Base-by-base conservation (phyloP, 2,113 vertebrate species). In the Chamaea fasciata region DNA sequence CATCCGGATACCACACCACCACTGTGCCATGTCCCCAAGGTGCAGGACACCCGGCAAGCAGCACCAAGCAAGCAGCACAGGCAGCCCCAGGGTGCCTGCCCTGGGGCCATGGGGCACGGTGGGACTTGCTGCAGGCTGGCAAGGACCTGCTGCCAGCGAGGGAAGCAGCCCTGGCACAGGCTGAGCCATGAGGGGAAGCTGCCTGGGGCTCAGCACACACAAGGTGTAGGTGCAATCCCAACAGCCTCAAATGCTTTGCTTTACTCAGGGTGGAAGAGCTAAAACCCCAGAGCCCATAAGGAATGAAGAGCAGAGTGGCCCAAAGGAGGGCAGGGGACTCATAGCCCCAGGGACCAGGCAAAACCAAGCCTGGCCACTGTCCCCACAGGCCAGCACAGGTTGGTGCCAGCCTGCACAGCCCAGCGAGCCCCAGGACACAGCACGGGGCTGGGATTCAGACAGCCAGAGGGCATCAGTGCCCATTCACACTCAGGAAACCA, bases 41-140 rank as follows among this genome's bases (percentile, higher is more conserved):
- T 41, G 80, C 56, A 15, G 77, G 60, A 41, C 0, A 3, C 13
- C 1, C 1, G 2, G 53, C 63, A 55, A 80, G 37, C 79, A 33
- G 85, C 37, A 21, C 27, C 27, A 21, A 70, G 87, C 57, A 39
- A 69, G 75, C 7, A 1, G 83, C 7, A 8, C 20, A 15, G 41
- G 31, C 0, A 1, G 13, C 1, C 37, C 53, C 22, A 31, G 9
- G 16, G 30, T 7, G 22, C 62, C 53, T 12, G 20, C 10, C 81
- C 42, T 26, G 1, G 21, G 15, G 46, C 65, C 37, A 22, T 0
- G 0, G 37, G 26, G 28, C 79, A 83, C 0, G 0, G 39, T 8
- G 44, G 57, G 35, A 22, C 24, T 13, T 1, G 0, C 64, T 73
- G 63, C n/a, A 37, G 81, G n/a, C 47, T 39, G 33, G 64, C 15